Percentiles rank a stretch among this genome's conserved stretches.
Evolutionary conservation across 1,140 invertebrate species (phyloP).

Genomic region (Polyergus mexicanus): DNA sequence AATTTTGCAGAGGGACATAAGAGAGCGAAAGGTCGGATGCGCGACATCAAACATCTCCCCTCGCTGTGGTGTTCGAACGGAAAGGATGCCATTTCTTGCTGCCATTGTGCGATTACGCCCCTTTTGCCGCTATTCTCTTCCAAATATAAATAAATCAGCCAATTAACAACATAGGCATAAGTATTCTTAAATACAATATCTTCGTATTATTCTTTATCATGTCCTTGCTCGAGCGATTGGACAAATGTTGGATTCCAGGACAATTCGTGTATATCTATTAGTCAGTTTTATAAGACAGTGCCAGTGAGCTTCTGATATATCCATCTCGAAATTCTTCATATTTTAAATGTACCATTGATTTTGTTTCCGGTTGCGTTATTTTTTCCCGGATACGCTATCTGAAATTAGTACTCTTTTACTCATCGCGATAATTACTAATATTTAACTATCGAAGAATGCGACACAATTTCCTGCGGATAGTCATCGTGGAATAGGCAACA

Average conservation of each 20-base stretch:
- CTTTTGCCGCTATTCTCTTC: neutral
- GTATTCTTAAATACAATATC: conserved; percentile 6
- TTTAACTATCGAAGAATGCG: conserved; percentile 67
- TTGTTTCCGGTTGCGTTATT: neutral
- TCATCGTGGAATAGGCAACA: conserved; percentile 34
- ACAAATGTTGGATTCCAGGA: conserved; percentile 18
- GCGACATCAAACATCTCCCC: conserved; percentile 78
- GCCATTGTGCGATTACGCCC: conserved; percentile 50
- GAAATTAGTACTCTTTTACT: conserved; percentile 8
- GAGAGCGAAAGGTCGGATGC: conserved; percentile 72
- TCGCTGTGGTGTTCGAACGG: conserved; percentile 62
- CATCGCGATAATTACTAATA: conserved; percentile 49
- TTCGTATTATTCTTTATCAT: conserved; percentile 1
- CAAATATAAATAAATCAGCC: conserved; percentile 59
- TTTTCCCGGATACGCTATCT: neutral
- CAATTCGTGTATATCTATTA: conserved; percentile 27
- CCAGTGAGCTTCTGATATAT: conserved; percentile 28
- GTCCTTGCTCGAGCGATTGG: neutral
- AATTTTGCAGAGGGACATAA: conserved; percentile 57
- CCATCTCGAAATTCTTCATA: conserved; percentile 34
- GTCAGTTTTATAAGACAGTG: neutral
- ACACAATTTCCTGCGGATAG: conserved; percentile 39
- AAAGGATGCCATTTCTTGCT: conserved; percentile 31
- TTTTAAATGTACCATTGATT: conserved; percentile 27
- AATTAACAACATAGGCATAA: neutral